phyloP scores from a whole-genome alignment of 2,888 invertebrate species.

The Macrosoma leucophasiata region DNA sequence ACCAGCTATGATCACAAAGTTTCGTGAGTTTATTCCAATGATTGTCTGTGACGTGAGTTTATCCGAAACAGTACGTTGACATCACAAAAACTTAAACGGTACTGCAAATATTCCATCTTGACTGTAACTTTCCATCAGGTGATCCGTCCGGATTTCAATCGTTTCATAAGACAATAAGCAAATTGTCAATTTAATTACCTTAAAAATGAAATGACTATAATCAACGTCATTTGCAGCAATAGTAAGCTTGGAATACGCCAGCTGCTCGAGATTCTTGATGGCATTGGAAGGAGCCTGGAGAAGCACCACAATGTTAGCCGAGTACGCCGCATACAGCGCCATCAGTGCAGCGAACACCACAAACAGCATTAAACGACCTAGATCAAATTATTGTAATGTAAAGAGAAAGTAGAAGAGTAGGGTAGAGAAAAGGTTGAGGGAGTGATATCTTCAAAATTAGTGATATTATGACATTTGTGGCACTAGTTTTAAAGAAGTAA shows the following conservation, averaged over 20 bases:
- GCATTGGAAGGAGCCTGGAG: slow-evolving; percentile 78
- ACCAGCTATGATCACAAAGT: too few relatives aligned
- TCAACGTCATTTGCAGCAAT: slow-evolving; percentile 77
- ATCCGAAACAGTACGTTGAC: too few relatives aligned
- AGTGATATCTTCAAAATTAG: not conserved
- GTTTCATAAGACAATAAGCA: slow-evolving; percentile 51
- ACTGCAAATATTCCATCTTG: too few relatives aligned
- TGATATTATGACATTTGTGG: not conserved
- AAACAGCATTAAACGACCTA: slow-evolving; percentile 52
- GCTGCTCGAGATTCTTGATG: slow-evolving; percentile 70
- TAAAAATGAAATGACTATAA: slow-evolving; percentile 77
- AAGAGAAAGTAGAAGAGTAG: not conserved
- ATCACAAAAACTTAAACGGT: too few relatives aligned
- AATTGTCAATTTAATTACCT: slow-evolving; percentile 44
- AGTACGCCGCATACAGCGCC: slow-evolving; percentile 79
- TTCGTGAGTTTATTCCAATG: too few relatives aligned
- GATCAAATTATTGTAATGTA: slow-evolving; percentile 1
- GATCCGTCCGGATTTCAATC: too few relatives aligned
- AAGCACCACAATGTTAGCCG: slow-evolving; percentile 80
- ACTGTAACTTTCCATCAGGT: too few relatives aligned
- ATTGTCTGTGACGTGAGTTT: too few relatives aligned
- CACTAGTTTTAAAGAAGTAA: not conserved
- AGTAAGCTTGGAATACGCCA: slow-evolving; percentile 73
- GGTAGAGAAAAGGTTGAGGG: not conserved
- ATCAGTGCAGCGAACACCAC: slow-evolving; percentile 55